Percentiles rank a stretch among this genome's conserved stretches.
Conservation (phyloP, 2,888 invertebrate species). For the Luperina nickerlii region DNA sequence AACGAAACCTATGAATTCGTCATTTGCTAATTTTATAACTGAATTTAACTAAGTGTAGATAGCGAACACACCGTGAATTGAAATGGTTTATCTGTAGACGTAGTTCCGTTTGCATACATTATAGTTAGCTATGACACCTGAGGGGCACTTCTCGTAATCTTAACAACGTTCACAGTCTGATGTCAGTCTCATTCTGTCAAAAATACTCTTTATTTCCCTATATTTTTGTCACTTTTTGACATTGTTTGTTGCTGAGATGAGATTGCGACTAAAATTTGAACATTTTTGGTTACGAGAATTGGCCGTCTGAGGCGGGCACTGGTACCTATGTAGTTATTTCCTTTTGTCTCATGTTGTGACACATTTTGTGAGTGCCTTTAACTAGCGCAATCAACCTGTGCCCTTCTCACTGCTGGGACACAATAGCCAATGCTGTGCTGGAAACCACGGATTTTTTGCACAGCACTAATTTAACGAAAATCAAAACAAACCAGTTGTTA, state of each 20-base stretch:
- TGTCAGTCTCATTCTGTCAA: no score
- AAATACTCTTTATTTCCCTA: no score
- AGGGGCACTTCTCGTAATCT: no score
- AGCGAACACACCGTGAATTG: conserved; percentile 22
- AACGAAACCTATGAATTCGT: conserved; percentile 36
- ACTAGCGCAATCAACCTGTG: neutral
- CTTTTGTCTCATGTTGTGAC: neutral
- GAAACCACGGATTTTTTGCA: neutral
- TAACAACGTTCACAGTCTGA: no score
- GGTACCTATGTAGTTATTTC: neutral
- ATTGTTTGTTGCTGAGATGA: no score
- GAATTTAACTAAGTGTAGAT: conserved; percentile 13
- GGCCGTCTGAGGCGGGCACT: neutral
- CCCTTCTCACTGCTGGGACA: neutral
- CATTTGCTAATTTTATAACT: conserved; percentile 49
- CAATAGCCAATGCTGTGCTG: neutral
- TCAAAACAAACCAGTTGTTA: neutral
- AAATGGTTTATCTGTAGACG: conserved; percentile 16
- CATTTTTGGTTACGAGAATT: no score
- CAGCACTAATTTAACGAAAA: neutral
- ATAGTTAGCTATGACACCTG: neutral
- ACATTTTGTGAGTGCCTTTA: neutral
- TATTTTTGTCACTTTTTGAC: no score
- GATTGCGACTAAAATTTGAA: no score
- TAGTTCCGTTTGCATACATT: conserved; percentile 14